A percentile compares a stretch with the other conserved stretches of the same genome.
Conservation (phyloP, 2,113 vertebrate species). For the Plectropomus leopardus region DNA sequence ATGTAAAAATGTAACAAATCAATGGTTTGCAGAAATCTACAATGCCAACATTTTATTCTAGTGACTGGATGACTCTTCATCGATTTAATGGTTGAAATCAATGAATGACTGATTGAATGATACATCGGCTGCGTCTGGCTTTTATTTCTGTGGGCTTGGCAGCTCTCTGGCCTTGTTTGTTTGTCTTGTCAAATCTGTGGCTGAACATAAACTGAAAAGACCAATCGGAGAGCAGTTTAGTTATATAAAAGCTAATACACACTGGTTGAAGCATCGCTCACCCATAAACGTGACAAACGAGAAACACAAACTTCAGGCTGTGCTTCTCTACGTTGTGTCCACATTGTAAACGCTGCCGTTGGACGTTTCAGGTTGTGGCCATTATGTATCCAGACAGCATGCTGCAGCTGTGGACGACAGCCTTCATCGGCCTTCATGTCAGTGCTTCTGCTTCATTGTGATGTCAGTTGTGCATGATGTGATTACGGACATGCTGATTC, state of each 20-base stretch:
- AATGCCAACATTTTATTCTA: too few relatives aligned
- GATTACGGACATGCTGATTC: constrained; percentile 20
- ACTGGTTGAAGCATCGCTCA: background rate
- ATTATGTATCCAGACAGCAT: background rate
- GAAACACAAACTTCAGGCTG: background rate
- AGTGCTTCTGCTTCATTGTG: background rate
- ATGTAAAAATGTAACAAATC: too few relatives aligned
- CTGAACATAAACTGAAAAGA: background rate
- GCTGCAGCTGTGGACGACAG: background rate
- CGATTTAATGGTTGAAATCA: background rate
- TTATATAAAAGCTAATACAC: background rate
- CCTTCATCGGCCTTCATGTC: background rate
- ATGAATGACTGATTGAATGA: background rate
- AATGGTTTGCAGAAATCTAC: too few relatives aligned
- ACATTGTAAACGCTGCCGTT: background rate
- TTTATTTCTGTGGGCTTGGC: constrained; percentile 13
- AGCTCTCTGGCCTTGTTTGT: constrained; percentile 1
- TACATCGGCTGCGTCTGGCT: background rate
- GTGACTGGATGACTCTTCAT: too few relatives aligned
- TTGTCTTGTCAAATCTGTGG: constrained; percentile 7
- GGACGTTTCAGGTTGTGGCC: background rate
- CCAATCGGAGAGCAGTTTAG: background rate
- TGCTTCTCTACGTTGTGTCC: background rate
- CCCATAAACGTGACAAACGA: constrained; percentile 17
- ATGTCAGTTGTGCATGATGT: constrained; percentile 8